These are phyloP conservation scores for Chauna torquata DNA, from an alignment of 2,113 vertebrate species.

Conservation along the genomic window DNA sequence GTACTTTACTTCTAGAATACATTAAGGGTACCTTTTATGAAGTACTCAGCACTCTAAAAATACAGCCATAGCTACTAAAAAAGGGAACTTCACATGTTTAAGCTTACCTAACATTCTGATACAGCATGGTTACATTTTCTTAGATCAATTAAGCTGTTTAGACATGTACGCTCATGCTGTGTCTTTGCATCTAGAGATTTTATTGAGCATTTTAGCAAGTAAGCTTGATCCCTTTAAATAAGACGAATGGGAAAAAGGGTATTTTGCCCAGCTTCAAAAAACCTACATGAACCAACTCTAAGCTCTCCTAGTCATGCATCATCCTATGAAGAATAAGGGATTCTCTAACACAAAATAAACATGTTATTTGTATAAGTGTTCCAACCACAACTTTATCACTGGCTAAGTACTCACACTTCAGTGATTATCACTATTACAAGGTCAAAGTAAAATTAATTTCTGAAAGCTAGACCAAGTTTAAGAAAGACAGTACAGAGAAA, in stretches of 20 bases:
- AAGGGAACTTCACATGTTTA: not conserved
- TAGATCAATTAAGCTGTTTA: not conserved
- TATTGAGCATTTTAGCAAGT: not conserved
- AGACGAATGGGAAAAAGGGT: not conserved
- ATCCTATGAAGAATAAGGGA: not conserved
- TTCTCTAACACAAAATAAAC: not conserved
- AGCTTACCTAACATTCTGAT: not conserved
- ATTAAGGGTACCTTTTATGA: not conserved
- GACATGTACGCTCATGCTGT: not conserved
- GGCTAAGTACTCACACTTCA: not conserved
- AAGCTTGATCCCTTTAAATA: not conserved
- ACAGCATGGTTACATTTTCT: not conserved
- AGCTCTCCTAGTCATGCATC: not conserved
- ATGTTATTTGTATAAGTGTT: not conserved
- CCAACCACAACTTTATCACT: not conserved
- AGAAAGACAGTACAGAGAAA: not conserved
- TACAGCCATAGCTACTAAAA: not conserved
- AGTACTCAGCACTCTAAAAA: not conserved
- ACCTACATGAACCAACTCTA: not conserved
- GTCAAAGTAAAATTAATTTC: not conserved
- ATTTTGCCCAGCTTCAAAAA: not conserved
- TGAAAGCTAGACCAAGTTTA: not conserved
- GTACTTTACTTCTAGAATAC: not conserved
- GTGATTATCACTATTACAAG: not conserved
- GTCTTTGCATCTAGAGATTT: not conserved